Conservation (phyloP, 2,113 vertebrate species). For the Burhinus bistriatus region DNA sequence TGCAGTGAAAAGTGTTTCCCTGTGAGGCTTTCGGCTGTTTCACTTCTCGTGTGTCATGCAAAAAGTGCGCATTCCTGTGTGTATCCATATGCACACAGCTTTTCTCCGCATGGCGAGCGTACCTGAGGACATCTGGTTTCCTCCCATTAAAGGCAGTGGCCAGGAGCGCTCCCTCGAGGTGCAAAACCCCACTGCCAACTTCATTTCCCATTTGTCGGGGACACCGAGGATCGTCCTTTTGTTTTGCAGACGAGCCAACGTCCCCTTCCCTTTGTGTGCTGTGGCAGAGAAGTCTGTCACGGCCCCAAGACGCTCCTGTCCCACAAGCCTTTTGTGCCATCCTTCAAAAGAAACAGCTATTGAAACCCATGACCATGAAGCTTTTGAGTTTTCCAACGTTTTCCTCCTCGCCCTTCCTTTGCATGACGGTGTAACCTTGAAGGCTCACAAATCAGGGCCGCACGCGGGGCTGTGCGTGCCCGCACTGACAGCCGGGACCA, state of each 20-base stretch:
- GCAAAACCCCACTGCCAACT: background rate
- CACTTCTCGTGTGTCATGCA: background rate
- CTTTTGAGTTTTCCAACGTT: background rate
- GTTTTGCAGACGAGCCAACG: background rate
- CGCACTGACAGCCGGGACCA: background rate
- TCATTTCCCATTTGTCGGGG: background rate
- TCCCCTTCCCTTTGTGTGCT: conserved; percentile 32
- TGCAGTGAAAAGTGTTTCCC: background rate
- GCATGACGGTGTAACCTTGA: conserved; percentile 1
- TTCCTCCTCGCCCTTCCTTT: background rate
- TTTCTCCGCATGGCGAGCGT: fast-evolving
- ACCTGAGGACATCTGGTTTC: background rate
- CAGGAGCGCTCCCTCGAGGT: background rate
- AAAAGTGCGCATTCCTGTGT: background rate
- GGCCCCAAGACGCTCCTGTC: background rate
- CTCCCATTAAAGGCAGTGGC: background rate
- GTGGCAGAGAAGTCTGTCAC: background rate
- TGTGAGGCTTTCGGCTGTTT: background rate
- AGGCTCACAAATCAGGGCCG: background rate
- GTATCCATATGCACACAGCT: background rate
- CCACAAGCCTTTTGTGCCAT: conserved; percentile 39
- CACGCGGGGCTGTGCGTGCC: background rate
- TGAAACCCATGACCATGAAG: conserved; percentile 61
- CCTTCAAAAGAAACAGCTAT: conserved; percentile 42
- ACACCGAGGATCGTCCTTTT: background rate